These are phyloP conservation scores for Ecliptopera silaceata DNA, from an alignment of 2,888 invertebrate genomes.

Conservation along the genomic window DNA sequence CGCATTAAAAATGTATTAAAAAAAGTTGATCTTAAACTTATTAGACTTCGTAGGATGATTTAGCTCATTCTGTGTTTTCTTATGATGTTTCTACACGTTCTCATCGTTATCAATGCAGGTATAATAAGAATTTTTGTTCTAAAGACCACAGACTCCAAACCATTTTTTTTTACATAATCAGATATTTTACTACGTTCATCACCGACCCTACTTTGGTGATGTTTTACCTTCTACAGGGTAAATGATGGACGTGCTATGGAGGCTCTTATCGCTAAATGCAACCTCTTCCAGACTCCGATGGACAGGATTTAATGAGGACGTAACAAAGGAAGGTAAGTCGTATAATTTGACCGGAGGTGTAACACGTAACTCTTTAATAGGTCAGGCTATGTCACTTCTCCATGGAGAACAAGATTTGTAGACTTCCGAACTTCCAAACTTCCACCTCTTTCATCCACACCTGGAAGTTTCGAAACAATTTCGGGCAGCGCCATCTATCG, in stretches of 20 bases:
- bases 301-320: constrained; percentile 4
- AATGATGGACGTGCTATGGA: not conserved
- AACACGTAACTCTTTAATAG: not conserved
- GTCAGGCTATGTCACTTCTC: not conserved
- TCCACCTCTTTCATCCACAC: too few relatives aligned
- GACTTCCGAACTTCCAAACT: too few relatives aligned
- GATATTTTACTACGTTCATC: not conserved
- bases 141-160: too few relatives aligned
- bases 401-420: too few relatives aligned
- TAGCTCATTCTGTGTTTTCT: too few relatives aligned
- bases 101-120: too few relatives aligned
- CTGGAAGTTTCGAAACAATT: not conserved
- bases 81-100: too few relatives aligned
- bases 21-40: too few relatives aligned
- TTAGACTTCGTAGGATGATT: too few relatives aligned
- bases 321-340: constrained; percentile 2
- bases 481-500: not conserved
- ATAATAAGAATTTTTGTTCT: too few relatives aligned
- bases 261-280: not conserved
- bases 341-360: not conserved
- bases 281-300: constrained; percentile 3
- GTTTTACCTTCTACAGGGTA: not conserved
- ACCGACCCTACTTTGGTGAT: not conserved
- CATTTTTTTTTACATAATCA: too few relatives aligned
- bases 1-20: too few relatives aligned